Base-by-base conservation (phyloP, 1,140 invertebrate species). In the Ceratosolen fusciceps region DNA sequence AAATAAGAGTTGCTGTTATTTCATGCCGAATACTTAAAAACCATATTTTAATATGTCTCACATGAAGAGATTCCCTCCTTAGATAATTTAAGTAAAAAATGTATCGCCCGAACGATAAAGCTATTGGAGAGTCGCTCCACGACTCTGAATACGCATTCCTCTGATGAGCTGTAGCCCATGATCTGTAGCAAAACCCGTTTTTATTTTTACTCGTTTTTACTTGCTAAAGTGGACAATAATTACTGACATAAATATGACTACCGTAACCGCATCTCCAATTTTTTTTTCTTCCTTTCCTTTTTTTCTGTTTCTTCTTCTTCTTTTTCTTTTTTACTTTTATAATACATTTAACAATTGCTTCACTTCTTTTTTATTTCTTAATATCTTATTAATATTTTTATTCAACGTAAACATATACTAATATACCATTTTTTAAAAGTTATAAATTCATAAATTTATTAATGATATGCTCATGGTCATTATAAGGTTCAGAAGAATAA, bases 121-220 rank as follows among this genome's bases (percentile, higher is more conserved):
- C 62, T 65, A 19, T 34, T 65, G 37, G 26, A 12, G 19, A 62
- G 58, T 34, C 34, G n/a, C 62, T 24, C 7, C 16, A 8, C 7
- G 3, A 12, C 26, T 60, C 34, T 21, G 21, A 39, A 21, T 65
- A 10, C 21, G 21, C 62, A 65, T 65, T 65, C 62, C 31, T n/a
- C 31, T 39, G 62, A 39, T 65, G 62, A 65, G 31, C 62, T 39
- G 31, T 26, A 24, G 62, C 21, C 21, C 9, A 65, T n/a, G 62
- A 39, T 65, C 31, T 39, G 31, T 24, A 65, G 62, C 10, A 65
- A 65, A 65, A 65, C 62, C 62, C 37, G 62, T 65, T 65, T 39
- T 7, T 0, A 37, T 39, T 65, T 65, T 60, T 26, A 24, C 14
- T 52, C 49, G 49, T 31, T 31, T 60, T 60, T 60, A 31, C 24